These are phyloP conservation scores for Lemur catta DNA, from an alignment of 2,797 vertebrate genomes.

Conservation along the genomic window DNA sequence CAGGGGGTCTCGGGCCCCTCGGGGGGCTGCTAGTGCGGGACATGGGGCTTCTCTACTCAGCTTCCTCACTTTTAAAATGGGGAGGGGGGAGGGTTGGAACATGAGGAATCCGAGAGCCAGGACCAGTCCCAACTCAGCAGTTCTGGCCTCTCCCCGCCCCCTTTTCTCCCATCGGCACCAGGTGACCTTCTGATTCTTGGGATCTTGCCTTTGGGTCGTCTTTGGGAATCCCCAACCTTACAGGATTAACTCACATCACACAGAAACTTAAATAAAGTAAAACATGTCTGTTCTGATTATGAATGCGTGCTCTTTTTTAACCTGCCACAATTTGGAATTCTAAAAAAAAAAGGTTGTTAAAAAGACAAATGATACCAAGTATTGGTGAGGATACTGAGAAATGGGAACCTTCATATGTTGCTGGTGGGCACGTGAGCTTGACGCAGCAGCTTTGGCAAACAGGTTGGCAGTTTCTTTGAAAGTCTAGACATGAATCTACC, in stretches of 20 bases:
- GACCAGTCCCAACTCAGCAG: no score
- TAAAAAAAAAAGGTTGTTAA: background rate
- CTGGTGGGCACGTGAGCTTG: background rate
- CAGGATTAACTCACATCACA: background rate
- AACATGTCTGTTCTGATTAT: background rate
- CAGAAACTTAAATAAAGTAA: background rate
- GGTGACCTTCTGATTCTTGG: background rate
- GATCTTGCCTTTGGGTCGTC: background rate
- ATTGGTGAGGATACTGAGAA: background rate
- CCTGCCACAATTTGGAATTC: background rate
- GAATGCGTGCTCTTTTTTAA: background rate
- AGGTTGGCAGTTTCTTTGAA: background rate
- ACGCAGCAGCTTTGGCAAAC: background rate
- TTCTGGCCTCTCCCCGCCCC: background rate
- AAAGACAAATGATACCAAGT: background rate
- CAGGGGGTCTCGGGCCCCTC: background rate
- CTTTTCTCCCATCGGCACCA: background rate
- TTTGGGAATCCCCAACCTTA: background rate
- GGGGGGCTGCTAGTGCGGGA: no score
- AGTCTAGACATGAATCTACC: background rate
- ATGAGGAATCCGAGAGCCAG: background rate
- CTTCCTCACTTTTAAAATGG: background rate
- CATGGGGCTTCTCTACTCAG: no score
- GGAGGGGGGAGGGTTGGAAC: background rate
- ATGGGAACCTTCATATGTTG: background rate